Evolutionary conservation across 2,888 invertebrate genomes (phyloP), one percentile per base, ranked within the genome.

Genomic region (Furcula furcula): DNA sequence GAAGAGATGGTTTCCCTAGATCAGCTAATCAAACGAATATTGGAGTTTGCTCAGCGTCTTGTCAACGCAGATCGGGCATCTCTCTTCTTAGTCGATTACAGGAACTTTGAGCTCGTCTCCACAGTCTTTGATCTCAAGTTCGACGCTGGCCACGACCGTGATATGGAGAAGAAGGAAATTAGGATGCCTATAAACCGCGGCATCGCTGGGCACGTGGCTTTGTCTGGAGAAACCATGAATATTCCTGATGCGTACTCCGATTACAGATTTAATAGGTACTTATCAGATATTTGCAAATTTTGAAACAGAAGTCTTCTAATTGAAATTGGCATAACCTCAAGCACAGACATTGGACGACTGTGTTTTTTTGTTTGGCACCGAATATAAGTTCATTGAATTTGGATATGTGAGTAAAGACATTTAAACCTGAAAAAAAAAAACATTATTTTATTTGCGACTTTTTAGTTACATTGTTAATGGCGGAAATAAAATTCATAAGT

Each of bases 1-100:
- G 95, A 96, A 85, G 95, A 96, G 63, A 96, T 96, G 91, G 93
- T 94, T 28, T 94, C 94, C 48, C 93, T 96, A 89, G 95, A 96
- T 56, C 91, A 92, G 37, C 90, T 96, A 0, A 95, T 96, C 18
- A 93, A 94, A 72, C 94, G 94, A 68, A 94, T 96, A 39, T 92
- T 96, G 91, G 94, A 94, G 67, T 95, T 94, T 66, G 95, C 95
- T 0, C 95, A 95, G 69, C 90, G 92, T 25, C 81, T 96, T 4
- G 96, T 96, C 4, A 92, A 93, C 54, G 96, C 96, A 0, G 96
- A 97, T 66, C 81, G 96, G 18, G 95, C 96, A 0, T 96, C 96
- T 0, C 81, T 97, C 11, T 97, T 96, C 67, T 89, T 96, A 1
- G 91, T 96, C 0, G 96, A 96, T 76, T 85, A 90, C 20, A 91